Evolutionary conservation across 30 jellyfish, hydroid and myxozoan species (phyloP).

Genomic region (Morbakka virulenta): DNA sequence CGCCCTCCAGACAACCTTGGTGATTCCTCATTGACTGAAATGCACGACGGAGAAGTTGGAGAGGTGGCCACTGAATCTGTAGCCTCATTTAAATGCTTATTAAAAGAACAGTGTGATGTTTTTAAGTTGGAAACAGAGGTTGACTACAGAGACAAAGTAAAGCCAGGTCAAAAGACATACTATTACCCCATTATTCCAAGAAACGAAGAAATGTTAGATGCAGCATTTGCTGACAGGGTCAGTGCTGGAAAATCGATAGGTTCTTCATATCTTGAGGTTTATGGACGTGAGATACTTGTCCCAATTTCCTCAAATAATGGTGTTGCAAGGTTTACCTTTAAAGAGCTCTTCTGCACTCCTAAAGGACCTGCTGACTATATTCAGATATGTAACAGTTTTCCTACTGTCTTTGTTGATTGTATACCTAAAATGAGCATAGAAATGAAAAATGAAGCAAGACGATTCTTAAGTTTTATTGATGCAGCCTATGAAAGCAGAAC

Average conservation of each 20-base stretch:
- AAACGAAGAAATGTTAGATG: slow-evolving; percentile 60
- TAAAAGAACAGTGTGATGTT: slow-evolving; percentile 38
- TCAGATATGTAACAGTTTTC: slow-evolving; percentile 60
- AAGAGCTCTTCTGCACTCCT: slow-evolving; percentile 65
- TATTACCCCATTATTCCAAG: slow-evolving; percentile 28
- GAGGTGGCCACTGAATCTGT: slow-evolving; percentile 11
- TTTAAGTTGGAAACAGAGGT: slow-evolving; percentile 46
- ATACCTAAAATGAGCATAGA: slow-evolving; percentile 66
- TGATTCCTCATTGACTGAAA: slow-evolving; percentile 56
- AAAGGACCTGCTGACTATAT: slow-evolving; percentile 85
- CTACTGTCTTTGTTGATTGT: slow-evolving; percentile 61
- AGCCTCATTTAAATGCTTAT: slow-evolving; percentile 52
- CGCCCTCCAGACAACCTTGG: slow-evolving; percentile 65
- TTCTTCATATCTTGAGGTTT: slow-evolving; percentile 36
- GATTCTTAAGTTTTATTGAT: slow-evolving; percentile 79
- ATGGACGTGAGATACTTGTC: slow-evolving; percentile 64
- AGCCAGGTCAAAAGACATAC: slow-evolving; percentile 52
- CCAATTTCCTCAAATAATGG: slow-evolving; percentile 70
- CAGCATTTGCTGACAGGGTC: slow-evolving; percentile 33
- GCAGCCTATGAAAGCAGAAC: slow-evolving; percentile 83
- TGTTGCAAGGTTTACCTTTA: slow-evolving; percentile 68
- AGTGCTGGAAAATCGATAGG: slow-evolving; percentile 34
- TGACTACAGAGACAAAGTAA: slow-evolving; percentile 65
- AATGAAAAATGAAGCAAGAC: slow-evolving; percentile 72
- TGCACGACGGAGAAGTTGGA: slow-evolving; percentile 58